Base-by-base conservation (phyloP, 1,140 invertebrate species). In the Tetramorium parvispinum region DNA sequence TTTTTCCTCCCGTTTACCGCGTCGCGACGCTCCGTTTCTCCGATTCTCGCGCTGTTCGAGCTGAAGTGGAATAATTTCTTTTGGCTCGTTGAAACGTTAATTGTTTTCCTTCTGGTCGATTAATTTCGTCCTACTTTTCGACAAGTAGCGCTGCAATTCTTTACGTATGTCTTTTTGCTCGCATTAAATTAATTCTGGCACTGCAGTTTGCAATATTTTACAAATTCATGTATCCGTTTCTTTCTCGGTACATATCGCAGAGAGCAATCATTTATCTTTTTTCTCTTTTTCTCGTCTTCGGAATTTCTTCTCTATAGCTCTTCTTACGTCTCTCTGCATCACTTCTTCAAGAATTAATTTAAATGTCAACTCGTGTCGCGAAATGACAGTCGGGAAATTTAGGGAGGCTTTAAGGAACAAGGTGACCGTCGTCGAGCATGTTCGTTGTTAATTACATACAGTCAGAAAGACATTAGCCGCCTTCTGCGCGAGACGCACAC, bases 371-470 rank as follows among this genome's bases (percentile, higher is more conserved):
- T 32, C 32, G 24, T 18, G 53, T 49, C 68, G 49, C 63, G 7
- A 53, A 40, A 10, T n/a, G 53, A 46, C 18, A n/a, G 40, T 6
- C 16, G 11, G 21, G 37, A 75, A 49, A 61, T 59, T 57, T 59
- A 59, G 68, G 16, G 49, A 59, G 24, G 16, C 3, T 61, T 49
- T 59, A 61, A 83, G 79, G 61, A 75, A 59, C 53, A 13, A 40
- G 40, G 5, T 43, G 78, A 81, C 49, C 40, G 68, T 83, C 68
- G n/a, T 27, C 27, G 40, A 21, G 40, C 1, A 24, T 32, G 68
- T 73, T 37, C 66, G 51, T 79, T 89, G 88, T 89, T 89, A 89
- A 89, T 89, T 89, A 87, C 77, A 55, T 85, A 87, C 57, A 83
- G 88, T 89, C 76, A 59, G 86, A 57, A 88, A 73, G 86, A 88